Evolutionary conservation across 2,113 vertebrate species (phyloP).

Genomic region (Pionites leucogaster): DNA sequence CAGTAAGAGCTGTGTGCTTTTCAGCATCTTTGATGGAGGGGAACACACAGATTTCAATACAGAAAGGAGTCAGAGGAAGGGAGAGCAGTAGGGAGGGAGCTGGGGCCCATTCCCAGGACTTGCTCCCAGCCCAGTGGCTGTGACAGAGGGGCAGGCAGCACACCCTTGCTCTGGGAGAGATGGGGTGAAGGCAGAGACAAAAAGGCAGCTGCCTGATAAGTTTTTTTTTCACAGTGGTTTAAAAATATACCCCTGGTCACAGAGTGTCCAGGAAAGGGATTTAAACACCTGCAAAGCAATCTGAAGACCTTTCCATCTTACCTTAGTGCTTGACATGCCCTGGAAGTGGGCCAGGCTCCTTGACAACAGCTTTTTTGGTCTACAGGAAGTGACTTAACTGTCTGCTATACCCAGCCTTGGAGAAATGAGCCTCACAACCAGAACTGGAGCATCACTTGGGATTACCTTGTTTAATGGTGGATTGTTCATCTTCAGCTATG

Average conservation of each 20-base stretch:
- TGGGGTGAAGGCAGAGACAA: neutral
- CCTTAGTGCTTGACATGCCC: neutral
- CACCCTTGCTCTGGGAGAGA: neutral
- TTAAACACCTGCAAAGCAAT: neutral
- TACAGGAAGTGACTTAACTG: neutral
- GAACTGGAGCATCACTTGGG: fast-evolving
- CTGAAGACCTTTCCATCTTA: neutral
- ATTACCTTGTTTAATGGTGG: neutral
- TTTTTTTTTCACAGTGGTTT: neutral
- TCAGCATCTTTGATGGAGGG: neutral
- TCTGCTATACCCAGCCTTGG: neutral
- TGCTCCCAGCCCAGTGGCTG: fast-evolving
- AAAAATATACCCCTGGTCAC: neutral
- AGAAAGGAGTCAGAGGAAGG: neutral
- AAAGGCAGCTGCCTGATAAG: neutral
- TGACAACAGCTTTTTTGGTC: neutral
- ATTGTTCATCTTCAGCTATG: neutral
- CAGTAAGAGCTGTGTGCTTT: neutral
- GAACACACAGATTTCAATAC: neutral
- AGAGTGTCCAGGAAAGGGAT: neutral
- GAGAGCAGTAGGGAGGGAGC: neutral
- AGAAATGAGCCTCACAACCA: neutral
- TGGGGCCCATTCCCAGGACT: neutral
- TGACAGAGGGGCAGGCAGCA: neutral
- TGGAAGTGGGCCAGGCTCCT: neutral